Base-by-base conservation (phyloP, 1,140 invertebrate species). In the Streblospio benedicti region DNA sequence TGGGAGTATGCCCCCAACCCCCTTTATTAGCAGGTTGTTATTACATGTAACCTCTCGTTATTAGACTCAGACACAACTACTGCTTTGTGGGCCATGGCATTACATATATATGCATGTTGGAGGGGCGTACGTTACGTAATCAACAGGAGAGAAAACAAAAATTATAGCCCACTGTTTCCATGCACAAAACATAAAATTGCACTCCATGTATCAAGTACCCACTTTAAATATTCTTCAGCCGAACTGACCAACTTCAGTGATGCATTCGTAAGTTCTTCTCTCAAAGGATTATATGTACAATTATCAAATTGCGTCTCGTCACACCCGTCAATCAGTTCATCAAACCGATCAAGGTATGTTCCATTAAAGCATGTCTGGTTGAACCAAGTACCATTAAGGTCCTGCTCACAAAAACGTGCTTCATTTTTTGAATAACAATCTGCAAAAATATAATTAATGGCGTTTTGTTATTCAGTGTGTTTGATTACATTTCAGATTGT, bases 341-440 rank as follows among this genome's bases (percentile, higher is more conserved):
- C 50, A 31, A 28, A 52, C 5, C 27, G 20, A 9, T n/a, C 18
- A 5, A 52, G 23, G 23, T 56, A 56, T 4, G 53, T 56, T 38
- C 23, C 32, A 28, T 56, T 56, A 38, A 41, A 56, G 25, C 53
- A 56, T 4, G 53, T 56, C 23, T 56, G 30, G 31, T 56, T 56
- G 38, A 56, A 35, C 53, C 53, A 56, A 23, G 4, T 56, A 38
- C 33, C 33, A 25, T 31, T 31, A 20, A 6, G 16, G 9, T 9
- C 9, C 25, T 38, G 31, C 31, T 43, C 53, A 56, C 53, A 56
- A 2, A 18, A 18, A 2, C 6, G n/a, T 23, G 53, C 31, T 18
- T 56, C 53, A 41, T 25, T 14, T 38, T 56, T 56, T 2, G 18
- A 23, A 43, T 38, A 56, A 18, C 53, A 56, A 12, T 23, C 53